Percentiles rank a stretch among this genome's conserved stretches.
Conservation (phyloP, 2,797 vertebrate species). For the Cossypha polioptera region DNA sequence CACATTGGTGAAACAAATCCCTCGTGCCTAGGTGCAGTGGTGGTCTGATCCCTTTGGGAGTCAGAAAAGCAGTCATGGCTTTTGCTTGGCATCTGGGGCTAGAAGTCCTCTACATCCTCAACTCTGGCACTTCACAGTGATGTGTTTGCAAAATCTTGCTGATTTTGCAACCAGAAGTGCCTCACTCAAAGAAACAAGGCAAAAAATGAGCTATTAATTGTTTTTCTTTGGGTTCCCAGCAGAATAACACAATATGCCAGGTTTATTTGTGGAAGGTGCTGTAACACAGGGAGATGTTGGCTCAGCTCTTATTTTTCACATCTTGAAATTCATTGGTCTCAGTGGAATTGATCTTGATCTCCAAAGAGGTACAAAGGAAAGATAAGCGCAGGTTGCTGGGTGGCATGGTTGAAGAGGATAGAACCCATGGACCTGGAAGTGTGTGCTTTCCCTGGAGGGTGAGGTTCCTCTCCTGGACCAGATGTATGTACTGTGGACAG, state of each 20-base stretch:
- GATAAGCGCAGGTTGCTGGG: background rate
- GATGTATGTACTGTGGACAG: background rate
- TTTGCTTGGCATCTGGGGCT: background rate
- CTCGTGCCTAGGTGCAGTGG: fast-evolving
- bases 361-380: background rate
- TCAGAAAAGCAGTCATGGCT: background rate
- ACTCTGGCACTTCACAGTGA: background rate
- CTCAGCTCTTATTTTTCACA: background rate
- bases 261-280: background rate
- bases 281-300: background rate
- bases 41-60: background rate
- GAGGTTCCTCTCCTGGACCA: background rate
- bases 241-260: background rate
- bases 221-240: background rate
- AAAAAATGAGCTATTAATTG: background rate
- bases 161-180: background rate
- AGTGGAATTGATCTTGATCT: background rate
- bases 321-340: too few species aligned
- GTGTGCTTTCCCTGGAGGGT: background rate
- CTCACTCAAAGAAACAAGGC: background rate
- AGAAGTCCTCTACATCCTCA: background rate
- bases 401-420: background rate
- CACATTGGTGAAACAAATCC: fast-evolving
- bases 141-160: background rate
- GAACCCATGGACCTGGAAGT: background rate